phyloP scores from a whole-genome alignment of 2,113 vertebrate species.

The Oryzias woworae region DNA sequence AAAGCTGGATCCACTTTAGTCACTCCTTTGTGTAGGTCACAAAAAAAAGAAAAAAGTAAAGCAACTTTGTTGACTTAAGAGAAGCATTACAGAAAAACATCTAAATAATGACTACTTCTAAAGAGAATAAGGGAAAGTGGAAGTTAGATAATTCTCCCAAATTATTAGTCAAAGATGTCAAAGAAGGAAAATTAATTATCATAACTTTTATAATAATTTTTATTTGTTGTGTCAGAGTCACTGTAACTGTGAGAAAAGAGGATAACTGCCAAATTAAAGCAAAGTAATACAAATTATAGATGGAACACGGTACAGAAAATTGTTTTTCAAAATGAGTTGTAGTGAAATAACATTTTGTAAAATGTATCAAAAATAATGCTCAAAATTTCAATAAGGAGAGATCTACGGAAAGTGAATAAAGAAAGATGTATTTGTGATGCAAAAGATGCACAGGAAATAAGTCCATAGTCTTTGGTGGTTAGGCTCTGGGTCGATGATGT shows the following conservation, averaged over 20 bases:
- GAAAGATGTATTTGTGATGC: too few relatives aligned
- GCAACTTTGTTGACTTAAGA: constrained; percentile 22
- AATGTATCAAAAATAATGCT: too few relatives aligned
- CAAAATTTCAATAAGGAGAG: too few relatives aligned
- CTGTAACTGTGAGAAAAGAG: neutral
- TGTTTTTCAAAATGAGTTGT: neutral
- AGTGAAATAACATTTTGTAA: neutral
- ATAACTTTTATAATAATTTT: constrained; percentile 2
- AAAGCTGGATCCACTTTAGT: constrained; percentile 4
- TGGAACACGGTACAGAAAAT: constrained; percentile 5
- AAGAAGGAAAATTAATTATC: constrained; percentile 22
- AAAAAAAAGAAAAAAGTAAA: neutral
- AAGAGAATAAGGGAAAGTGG: constrained; percentile 21
- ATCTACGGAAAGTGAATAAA: too few relatives aligned
- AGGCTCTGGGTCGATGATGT: too few relatives aligned
- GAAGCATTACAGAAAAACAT: constrained; percentile 42
- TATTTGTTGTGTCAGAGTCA: neutral
- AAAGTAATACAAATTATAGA: constrained; percentile 9
- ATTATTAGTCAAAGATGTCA: constrained; percentile 28
- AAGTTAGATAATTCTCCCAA: constrained; percentile 24
- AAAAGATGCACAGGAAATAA: too few relatives aligned
- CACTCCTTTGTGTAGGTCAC: constrained; percentile 28
- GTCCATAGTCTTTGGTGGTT: too few relatives aligned
- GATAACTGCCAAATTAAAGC: constrained; percentile 3
- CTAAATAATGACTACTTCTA: constrained; percentile 42